These are phyloP conservation scores for Botia kubotai DNA, from an alignment of 2,797 vertebrate species.

Conservation along the genomic window DNA sequence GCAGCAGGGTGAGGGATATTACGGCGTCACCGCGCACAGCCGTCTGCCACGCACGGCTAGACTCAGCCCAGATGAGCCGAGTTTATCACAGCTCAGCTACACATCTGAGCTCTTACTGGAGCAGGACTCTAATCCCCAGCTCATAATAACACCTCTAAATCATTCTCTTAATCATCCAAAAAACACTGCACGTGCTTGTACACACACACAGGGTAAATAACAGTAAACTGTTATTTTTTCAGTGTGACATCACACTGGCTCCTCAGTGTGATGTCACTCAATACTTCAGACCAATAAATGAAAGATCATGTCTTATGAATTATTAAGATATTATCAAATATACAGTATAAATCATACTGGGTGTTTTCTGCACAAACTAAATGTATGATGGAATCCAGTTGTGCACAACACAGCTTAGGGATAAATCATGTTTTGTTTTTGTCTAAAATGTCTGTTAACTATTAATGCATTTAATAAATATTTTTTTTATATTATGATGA, in stretches of 20 bases:
- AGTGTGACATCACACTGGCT: too few relatives aligned
- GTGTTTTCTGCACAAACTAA: not conserved
- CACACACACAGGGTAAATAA: not conserved
- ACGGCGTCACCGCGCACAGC: constrained; percentile 14
- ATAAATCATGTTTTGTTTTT: too few relatives aligned
- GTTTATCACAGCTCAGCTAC: constrained; percentile 43
- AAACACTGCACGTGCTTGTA: constrained; percentile 11
- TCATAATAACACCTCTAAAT: constrained; percentile 3
- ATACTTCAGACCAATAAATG: not conserved
- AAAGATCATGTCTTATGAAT: too few relatives aligned
- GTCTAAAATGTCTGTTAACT: too few relatives aligned
- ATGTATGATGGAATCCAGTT: too few relatives aligned
- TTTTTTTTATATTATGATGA: too few relatives aligned
- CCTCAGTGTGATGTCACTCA: not conserved
- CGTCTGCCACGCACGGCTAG: constrained; percentile 28
- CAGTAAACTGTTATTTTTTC: not conserved
- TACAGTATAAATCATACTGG: too few relatives aligned
- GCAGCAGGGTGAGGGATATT: constrained; percentile 31
- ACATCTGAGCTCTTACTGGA: constrained; percentile 31
- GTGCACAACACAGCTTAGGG: too few relatives aligned
- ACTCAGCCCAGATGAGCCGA: constrained; percentile 44
- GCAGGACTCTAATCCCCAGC: constrained; percentile 22
- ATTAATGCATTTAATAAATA: too few relatives aligned
- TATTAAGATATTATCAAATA: too few relatives aligned
- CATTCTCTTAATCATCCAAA: constrained; percentile 2